Percentiles rank a stretch among this genome's conserved stretches.
Evolutionary conservation across 2,888 invertebrate species (phyloP).

Genomic region (Cordilura impudica): DNA sequence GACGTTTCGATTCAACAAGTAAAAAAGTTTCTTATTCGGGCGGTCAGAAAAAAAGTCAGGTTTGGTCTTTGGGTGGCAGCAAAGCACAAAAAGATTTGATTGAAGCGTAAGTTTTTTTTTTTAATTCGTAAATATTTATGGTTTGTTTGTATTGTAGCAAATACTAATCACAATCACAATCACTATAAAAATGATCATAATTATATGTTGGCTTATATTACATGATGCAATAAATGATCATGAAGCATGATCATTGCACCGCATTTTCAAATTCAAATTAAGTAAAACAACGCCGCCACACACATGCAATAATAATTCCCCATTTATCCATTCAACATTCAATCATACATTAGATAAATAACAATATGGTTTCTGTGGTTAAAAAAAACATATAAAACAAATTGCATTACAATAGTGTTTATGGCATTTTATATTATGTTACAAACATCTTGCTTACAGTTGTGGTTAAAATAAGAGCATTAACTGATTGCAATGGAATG

Average conservation of each 20-base stretch:
- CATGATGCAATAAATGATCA: constrained; percentile 38
- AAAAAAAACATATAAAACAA: constrained; percentile 4
- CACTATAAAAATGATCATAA: constrained; percentile 5
- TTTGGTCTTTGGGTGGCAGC: constrained; percentile 76
- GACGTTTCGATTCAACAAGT: constrained; percentile 72
- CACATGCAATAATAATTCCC: constrained; percentile 7
- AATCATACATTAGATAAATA: too few relatives aligned
- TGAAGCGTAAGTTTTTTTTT: constrained; percentile 71
- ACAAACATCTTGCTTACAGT: not conserved
- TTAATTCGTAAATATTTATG: not conserved
- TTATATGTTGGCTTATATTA: constrained; percentile 31
- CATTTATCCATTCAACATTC: constrained; percentile 6
- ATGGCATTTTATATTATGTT: constrained; percentile 1
- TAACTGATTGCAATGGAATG: too few relatives aligned
- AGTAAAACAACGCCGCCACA: not conserved
- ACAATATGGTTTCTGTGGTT: constrained; percentile 20
- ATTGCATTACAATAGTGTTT: constrained; percentile 30
- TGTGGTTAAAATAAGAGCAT: not conserved
- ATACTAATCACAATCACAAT: constrained; percentile 14
- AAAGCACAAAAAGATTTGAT: constrained; percentile 72
- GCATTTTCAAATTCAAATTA: constrained; percentile 6
- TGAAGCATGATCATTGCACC: constrained; percentile 11
- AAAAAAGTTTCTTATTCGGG: constrained; percentile 69
- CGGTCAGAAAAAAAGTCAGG: constrained; percentile 74
- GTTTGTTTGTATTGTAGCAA: not conserved